These are phyloP conservation scores for Cheilosia urbana DNA, from an alignment of 2,888 invertebrate species.

Conservation along the genomic window DNA sequence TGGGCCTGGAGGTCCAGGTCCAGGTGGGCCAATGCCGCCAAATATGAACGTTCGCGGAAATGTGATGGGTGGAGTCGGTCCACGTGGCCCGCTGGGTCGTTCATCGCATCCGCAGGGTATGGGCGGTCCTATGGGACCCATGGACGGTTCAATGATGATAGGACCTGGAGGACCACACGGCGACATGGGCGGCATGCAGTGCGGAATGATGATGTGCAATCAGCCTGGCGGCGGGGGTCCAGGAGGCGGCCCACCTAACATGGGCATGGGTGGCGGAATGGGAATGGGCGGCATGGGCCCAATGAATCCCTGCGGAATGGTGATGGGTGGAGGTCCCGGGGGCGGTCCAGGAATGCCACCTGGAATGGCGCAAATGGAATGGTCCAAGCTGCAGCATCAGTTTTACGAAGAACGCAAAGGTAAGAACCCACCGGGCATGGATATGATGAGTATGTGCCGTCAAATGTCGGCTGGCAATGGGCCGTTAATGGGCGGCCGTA, in stretches of 20 bases:
- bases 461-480: conserved; percentile 69
- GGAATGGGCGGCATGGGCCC: conserved; percentile 76
- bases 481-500: conserved; percentile 51
- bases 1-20: conserved; percentile 42
- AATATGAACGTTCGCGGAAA: conserved; percentile 66
- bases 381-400: conserved; percentile 95
- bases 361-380: conserved; percentile 90
- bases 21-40: conserved; percentile 56
- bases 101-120: conserved; percentile 53
- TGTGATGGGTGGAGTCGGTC: conserved; percentile 52
- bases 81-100: conserved; percentile 55
- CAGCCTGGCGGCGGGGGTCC: conserved; percentile 68
- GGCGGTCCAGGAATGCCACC: conserved; percentile 76
- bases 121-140: conserved; percentile 70
- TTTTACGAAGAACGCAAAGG: conserved; percentile 88
- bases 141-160: conserved; percentile 68
- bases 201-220: conserved; percentile 76
- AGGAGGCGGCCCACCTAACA: conserved; percentile 52
- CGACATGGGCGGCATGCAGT: conserved; percentile 70
- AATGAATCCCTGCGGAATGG: conserved; percentile 77
- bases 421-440: conserved; percentile 61
- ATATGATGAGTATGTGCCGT: conserved; percentile 62
- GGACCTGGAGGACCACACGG: conserved; percentile 69
- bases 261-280: conserved; percentile 52
- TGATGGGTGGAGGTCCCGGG: conserved; percentile 77